These are phyloP conservation scores for Actinia tenebrosa DNA, from an alignment of 64 coral and sea anemone species.

Conservation along the genomic window DNA sequence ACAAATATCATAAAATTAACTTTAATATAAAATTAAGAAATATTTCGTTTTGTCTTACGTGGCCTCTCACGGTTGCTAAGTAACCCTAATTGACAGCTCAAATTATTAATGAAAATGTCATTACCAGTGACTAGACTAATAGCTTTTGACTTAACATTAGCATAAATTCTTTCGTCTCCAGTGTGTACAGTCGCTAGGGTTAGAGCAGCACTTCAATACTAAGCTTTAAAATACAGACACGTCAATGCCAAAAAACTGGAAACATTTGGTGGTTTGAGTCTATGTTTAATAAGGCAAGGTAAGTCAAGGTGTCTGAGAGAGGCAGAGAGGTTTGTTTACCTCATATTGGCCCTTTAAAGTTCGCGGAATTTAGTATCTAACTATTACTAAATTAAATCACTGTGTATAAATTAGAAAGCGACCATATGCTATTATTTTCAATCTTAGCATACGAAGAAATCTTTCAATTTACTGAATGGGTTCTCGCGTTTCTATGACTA, in stretches of 20 bases:
- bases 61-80: neutral
- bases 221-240: neutral
- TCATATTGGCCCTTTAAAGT: neutral
- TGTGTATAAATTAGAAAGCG: neutral
- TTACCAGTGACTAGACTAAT: neutral
- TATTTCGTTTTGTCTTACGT: neutral
- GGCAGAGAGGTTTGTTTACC: neutral
- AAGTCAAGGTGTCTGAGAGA: neutral
- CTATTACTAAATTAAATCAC: neutral
- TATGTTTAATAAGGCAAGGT: neutral
- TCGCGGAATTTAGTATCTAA: neutral
- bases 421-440: too few relatives aligned
- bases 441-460: too few relatives aligned
- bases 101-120: neutral
- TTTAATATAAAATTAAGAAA: neutral
- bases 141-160: neutral
- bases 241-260: neutral
- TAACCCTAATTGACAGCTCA: neutral
- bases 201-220: neutral
- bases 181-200: neutral
- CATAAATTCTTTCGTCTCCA: neutral
- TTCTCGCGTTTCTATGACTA: too few relatives aligned
- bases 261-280: neutral
- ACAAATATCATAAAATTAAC: too few relatives aligned
- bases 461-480: too few relatives aligned